Conservation (phyloP, 2,113 vertebrate species). For the Gambusia affinis region DNA sequence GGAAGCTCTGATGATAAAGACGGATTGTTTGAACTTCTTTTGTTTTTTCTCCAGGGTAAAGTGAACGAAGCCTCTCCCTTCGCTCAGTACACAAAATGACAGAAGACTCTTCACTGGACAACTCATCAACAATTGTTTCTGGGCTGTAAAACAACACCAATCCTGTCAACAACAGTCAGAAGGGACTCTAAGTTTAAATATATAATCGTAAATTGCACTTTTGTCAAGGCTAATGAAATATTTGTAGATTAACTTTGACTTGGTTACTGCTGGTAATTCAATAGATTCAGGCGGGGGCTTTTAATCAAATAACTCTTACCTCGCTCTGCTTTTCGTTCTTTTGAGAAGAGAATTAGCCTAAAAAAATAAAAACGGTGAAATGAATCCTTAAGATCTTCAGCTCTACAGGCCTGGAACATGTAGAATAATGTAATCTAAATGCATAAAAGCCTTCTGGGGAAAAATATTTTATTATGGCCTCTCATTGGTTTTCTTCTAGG, state of each 20-base stretch:
- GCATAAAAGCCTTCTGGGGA: neutral
- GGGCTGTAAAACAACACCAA: neutral
- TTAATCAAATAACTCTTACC: conserved; percentile 3
- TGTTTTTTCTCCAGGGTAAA: conserved; percentile 65
- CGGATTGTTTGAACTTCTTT: conserved; percentile 5
- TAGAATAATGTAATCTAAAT: neutral
- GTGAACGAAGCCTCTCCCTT: conserved; percentile 75
- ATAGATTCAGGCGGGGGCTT: conserved; percentile 1
- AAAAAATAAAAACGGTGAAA: neutral
- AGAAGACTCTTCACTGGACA: neutral
- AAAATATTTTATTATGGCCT: neutral
- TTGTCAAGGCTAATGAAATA: conserved; percentile 10
- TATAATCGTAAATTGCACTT: conserved; percentile 19
- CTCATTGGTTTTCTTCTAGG: neutral
- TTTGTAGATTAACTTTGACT: conserved; percentile 16
- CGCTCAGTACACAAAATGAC: conserved; percentile 73
- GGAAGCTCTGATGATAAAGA: neutral
- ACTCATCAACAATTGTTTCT: neutral
- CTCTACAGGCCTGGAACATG: too few relatives aligned
- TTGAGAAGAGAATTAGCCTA: conserved; percentile 2
- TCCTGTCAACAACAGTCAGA: neutral
- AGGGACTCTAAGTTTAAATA: neutral
- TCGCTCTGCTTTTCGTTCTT: neutral
- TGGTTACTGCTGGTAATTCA: conserved; percentile 23
- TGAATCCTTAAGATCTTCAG: neutral